A percentile compares a stretch with the other conserved stretches of the same genome.
These are phyloP conservation scores for Himantopus leucocephalus DNA, from an alignment of 2,113 vertebrate genomes.

Conservation along the genomic window DNA sequence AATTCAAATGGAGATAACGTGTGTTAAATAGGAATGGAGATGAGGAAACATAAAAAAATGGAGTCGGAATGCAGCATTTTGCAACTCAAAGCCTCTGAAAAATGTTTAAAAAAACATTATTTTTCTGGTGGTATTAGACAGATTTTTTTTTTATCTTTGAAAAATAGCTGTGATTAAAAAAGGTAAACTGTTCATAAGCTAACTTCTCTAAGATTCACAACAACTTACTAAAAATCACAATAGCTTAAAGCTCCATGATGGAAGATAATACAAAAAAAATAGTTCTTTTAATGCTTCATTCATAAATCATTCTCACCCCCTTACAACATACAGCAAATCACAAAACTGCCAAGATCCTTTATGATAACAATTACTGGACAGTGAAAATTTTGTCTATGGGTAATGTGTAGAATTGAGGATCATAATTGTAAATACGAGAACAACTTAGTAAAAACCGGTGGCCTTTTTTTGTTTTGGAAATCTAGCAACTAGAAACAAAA, in stretches of 20 bases:
- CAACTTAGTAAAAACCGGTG: neutral
- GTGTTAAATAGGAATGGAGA: neutral
- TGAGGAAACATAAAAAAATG: neutral
- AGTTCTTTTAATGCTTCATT: neutral
- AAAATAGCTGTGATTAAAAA: neutral
- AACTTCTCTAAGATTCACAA: neutral
- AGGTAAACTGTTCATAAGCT: neutral
- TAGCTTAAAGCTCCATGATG: neutral
- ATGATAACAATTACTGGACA: neutral
- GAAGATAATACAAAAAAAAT: neutral
- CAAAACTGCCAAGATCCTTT: neutral
- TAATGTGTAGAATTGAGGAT: neutral
- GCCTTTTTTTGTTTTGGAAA: neutral
- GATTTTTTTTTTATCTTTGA: neutral
- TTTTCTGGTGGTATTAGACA: neutral
- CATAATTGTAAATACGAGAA: neutral
- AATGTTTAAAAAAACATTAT: neutral
- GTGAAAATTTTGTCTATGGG: neutral
- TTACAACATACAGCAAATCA: neutral
- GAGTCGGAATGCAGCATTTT: neutral
- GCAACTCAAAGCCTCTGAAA: neutral
- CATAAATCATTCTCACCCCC: neutral
- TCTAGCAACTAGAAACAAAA: neutral
- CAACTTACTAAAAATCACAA: neutral
- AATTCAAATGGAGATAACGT: neutral